Evolutionary conservation across 30 jellyfish, hydroid and myxozoan species (phyloP).

Genomic region (Aurelia aurita): DNA sequence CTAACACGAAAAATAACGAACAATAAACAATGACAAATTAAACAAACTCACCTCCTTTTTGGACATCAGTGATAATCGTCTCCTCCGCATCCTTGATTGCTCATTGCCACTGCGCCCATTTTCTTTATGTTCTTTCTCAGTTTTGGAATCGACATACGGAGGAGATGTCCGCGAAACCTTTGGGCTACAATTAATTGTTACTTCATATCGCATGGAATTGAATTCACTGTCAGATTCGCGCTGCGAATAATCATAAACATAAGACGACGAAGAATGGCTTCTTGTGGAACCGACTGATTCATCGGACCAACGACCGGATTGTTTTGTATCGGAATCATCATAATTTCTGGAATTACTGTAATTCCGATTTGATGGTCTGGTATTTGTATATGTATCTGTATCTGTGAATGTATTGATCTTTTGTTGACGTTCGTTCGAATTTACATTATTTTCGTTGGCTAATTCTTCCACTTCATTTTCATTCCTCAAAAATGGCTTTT

Average conservation of each 20-base stretch:
- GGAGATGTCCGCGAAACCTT: background rate
- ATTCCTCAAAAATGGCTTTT: background rate
- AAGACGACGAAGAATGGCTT: too few species aligned
- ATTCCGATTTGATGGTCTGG: too few species aligned
- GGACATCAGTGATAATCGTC: slow-evolving; percentile 50
- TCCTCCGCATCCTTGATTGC: slow-evolving; percentile 43
- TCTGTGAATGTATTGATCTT: too few species aligned
- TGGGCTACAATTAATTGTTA: background rate
- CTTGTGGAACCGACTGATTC: too few species aligned
- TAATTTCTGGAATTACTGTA: too few species aligned
- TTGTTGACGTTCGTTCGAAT: too few species aligned
- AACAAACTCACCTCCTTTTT: slow-evolving; percentile 36
- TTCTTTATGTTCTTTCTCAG: slow-evolving; percentile 4
- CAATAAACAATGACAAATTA: background rate
- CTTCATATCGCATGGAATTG: too few species aligned
- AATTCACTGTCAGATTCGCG: too few species aligned
- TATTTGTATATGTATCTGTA: too few species aligned
- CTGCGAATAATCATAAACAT: too few species aligned
- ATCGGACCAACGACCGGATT: too few species aligned
- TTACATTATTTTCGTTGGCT: background rate
- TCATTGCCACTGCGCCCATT: slow-evolving; percentile 37
- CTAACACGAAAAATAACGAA: background rate
- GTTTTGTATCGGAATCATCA: too few species aligned
- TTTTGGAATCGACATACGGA: background rate
- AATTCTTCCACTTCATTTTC: background rate